Base-by-base conservation (phyloP, 2,113 vertebrate species). In the Ceyx melanurus region DNA sequence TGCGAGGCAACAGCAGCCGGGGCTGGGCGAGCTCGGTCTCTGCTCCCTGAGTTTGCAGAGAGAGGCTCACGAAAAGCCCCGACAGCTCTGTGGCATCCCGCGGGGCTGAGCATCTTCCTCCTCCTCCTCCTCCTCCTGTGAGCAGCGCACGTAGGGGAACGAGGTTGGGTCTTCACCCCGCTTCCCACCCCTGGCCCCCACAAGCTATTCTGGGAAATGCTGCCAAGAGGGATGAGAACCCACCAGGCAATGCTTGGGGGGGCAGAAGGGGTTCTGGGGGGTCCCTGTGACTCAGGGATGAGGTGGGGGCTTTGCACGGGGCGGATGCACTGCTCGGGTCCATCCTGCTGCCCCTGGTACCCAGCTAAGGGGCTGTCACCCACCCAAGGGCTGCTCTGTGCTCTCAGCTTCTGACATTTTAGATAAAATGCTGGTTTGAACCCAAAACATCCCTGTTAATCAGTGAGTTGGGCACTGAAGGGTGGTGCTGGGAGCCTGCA, bases 111-210 rank as follows among this genome's bases (percentile, higher is more conserved):
- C 42, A 61, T 45, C 54, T 79, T 35, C 33, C 33, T 35, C 33
- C 33, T 35, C 33, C 33, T 45, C 21, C 0, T 61, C 37, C 37
- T 37, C 37, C 37, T 56, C 35, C 28, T 2, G 7, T 3, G 5
- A 60, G 65, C 78, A 35, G 26, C 5, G 4, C 15, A 50, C 0
- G 4, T 1, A 65, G 42, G 25, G 23, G 46, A 53, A 11, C 0
- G 2, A 76, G 42, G 45, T 5, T 71, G 11, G 0, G 7, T 13
- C 33, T 13, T 5, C 5, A 28, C n/a, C 14, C 26, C 1, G 1
- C 28, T 4, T 37, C 86, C 51, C 29, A 28, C 6, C 57, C 57
- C 15, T 4, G 1, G 20, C 15, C 51, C 6, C 0, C 9, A 31
- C 22, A 11, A 19, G 23, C 0, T 0, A 3, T 13, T 56, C 64